Base-by-base conservation (phyloP, 2,888 invertebrate species). In the Epinotia brunnichana region DNA sequence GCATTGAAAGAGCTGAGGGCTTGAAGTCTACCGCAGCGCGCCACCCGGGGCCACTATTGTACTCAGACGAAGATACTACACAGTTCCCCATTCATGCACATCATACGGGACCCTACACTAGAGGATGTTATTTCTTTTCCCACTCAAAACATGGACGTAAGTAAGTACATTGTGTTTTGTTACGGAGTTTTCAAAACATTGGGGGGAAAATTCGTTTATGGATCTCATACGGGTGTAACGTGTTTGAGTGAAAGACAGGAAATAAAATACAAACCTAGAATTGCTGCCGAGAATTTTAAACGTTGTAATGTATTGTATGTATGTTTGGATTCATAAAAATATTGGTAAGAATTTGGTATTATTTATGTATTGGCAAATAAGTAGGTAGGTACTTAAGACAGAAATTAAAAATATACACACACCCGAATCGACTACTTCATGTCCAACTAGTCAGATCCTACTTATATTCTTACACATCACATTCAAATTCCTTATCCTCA, bases 151-250 rank as follows among this genome's bases (percentile, higher is more conserved):
- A 70, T 64, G 59, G 64, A 59, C 35, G 70, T 64, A 64, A 64
- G 70, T 64, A 64, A 64, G 64, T 64, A 64, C 51, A 41, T 41
- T 70, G 70, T 70, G 70, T 70, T 70, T 64, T 64, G 59, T 64
- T 70, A 70, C 53, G 51, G 51, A 57, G 64, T 70, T 64, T 59
- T 70, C 64, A 64, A 70, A 70, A 70, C 64, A 70, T 63, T 57
- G 41, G 29, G 62, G 59, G 70, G 11, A 24, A 59, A 64, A 70
- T 70, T 64, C 70, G 70, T 64, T 70, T 70, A 70, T 63, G 35
- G 56, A 63, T 53, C 48, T 56, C 19, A 13, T 29, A 62, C 41
- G 39, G 19, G 29, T n/a, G 41, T 10, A 41, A 48, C 17, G 39
- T 41, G 39, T 62, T 54, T n/a, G 17, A 19, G 9, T 17, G 15